Conservation (phyloP, 2,888 invertebrate genomes). For the Dione vanillae region DNA sequence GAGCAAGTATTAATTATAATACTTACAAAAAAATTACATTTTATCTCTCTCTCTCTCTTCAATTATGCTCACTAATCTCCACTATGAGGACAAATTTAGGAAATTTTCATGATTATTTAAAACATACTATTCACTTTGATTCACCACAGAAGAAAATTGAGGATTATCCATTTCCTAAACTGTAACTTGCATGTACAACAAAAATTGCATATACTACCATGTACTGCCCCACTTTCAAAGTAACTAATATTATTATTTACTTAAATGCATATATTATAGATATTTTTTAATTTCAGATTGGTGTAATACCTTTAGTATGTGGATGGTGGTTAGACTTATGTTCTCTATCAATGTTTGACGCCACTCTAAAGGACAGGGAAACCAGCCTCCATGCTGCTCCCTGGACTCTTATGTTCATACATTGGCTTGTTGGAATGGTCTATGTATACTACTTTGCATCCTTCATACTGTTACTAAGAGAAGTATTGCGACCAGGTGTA, state of each 20-base stretch:
- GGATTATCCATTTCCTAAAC: too few species aligned
- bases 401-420: slow-evolving; percentile 98
- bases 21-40: too few species aligned
- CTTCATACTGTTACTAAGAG: slow-evolving; percentile 95
- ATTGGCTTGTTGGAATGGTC: slow-evolving; percentile 99
- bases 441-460: slow-evolving; percentile 99
- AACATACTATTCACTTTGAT: too few species aligned
- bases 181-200: too few species aligned
- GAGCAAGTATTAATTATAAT: too few species aligned
- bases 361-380: slow-evolving; percentile 94
- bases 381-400: slow-evolving; percentile 95
- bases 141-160: too few species aligned
- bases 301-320: slow-evolving; percentile 97
- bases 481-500: slow-evolving; percentile 97
- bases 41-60: too few species aligned
- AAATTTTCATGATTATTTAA: too few species aligned
- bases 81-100: too few species aligned
- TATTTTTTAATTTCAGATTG: slow-evolving; percentile 85
- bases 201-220: too few species aligned
- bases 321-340: slow-evolving; percentile 99
- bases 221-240: too few species aligned
- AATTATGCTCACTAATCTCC: too few species aligned
- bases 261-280: neutral
- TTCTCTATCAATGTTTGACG: slow-evolving; percentile 95
- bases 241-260: neutral